Conservation (phyloP, 2,797 vertebrate species). For the Sebastes miniatus region DNA sequence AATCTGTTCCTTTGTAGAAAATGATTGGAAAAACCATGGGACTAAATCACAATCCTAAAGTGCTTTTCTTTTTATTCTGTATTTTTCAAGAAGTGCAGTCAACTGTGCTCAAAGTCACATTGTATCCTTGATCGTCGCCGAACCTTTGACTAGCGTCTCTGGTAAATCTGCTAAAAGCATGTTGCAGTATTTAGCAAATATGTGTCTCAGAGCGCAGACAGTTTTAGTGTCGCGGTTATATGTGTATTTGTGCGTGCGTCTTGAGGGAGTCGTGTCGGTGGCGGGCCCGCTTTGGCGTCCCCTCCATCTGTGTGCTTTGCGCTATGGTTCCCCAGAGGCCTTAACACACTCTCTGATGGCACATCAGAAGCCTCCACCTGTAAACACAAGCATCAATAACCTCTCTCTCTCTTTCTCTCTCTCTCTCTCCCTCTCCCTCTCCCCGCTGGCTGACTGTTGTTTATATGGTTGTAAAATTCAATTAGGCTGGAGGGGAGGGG, state of each 20-base stretch:
- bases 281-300: conserved; percentile 28
- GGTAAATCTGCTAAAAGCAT: neutral
- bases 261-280: conserved; percentile 42
- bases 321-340: conserved; percentile 59
- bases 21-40: neutral
- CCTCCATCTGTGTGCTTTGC: conserved; percentile 69
- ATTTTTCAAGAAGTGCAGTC: neutral
- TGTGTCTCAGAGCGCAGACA: conserved; percentile 8
- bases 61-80: neutral
- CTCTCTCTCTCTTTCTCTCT: conserved; percentile 13
- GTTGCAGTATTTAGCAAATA: conserved; percentile 11
- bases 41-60: neutral
- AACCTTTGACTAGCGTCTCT: neutral
- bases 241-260: conserved; percentile 22
- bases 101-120: neutral
- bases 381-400: conserved; percentile 76
- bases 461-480: conserved; percentile 83
- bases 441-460: conserved; percentile 68
- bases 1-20: neutral
- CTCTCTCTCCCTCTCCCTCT: conserved; percentile 4
- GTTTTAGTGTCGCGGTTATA: conserved; percentile 26
- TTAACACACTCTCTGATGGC: conserved; percentile 61
- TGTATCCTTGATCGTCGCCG: neutral
- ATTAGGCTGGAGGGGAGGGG: conserved; percentile 77
- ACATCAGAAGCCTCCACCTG: conserved; percentile 68